A percentile compares a stretch with the other conserved stretches of the same genome.
Evolutionary conservation across 2,113 vertebrate species (phyloP).

Genomic region (Vulpes lagopus): DNA sequence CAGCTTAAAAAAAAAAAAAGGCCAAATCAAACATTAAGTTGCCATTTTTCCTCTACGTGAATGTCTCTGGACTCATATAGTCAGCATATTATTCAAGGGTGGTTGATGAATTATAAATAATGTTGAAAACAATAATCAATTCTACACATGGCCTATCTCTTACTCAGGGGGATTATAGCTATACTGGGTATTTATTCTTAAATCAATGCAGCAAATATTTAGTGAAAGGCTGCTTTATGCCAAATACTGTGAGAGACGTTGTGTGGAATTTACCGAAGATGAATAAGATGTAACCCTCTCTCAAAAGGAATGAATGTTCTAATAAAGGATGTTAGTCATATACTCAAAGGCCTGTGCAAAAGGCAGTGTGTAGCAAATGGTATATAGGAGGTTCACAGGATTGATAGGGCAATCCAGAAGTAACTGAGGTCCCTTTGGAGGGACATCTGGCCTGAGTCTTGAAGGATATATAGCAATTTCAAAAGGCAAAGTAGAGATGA

Average conservation of each 20-base stretch:
- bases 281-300: background rate
- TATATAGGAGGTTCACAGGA: background rate
- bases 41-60: background rate
- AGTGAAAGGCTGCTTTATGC: background rate
- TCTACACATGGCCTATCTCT: background rate
- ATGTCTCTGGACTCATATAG: background rate
- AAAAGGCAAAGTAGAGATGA: background rate
- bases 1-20: constrained; percentile 64
- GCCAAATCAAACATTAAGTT: background rate
- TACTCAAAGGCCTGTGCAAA: background rate
- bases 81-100: background rate
- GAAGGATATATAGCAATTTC: background rate
- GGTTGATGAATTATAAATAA: constrained; percentile 7
- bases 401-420: background rate
- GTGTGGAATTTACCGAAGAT: background rate
- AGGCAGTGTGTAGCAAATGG: background rate
- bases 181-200: background rate
- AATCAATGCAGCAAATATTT: background rate
- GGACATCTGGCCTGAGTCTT: background rate
- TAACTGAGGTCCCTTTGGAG: background rate
- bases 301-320: background rate
- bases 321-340: background rate
- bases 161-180: background rate
- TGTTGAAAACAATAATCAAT: background rate
- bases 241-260: background rate